Conservation (phyloP, 1,140 invertebrate genomes). For the Tribolium castaneum region DNA sequence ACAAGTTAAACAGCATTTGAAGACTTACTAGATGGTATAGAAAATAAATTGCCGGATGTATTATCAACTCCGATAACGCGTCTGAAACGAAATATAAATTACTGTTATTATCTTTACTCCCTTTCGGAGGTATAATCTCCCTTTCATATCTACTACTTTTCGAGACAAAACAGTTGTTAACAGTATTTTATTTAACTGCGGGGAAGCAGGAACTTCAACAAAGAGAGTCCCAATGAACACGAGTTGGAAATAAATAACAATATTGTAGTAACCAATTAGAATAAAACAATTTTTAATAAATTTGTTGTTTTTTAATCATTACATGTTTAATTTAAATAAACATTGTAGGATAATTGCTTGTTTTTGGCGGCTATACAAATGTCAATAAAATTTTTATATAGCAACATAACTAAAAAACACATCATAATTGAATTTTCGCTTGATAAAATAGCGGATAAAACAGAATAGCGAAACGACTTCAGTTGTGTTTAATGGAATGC, state of each 20-base stretch:
- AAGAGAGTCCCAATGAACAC: neutral
- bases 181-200: neutral
- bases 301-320: neutral
- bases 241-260: neutral
- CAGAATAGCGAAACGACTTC: neutral
- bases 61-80: neutral
- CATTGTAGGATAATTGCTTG: neutral
- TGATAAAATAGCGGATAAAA: neutral
- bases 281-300: neutral
- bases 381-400: neutral
- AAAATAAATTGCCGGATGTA: neutral
- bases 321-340: neutral
- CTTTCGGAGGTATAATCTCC: neutral
- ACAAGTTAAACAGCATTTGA: neutral
- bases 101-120: neutral
- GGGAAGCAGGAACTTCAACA: neutral
- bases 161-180: neutral
- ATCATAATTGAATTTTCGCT: neutral
- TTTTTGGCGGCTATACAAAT: neutral
- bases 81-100: neutral
- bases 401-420: neutral
- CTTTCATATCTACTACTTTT: neutral
- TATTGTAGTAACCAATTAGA: too few relatives aligned
- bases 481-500: conserved; percentile 5
- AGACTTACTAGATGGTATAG: neutral